Evolutionary conservation across 2,888 invertebrate genomes (phyloP), one percentile per base, ranked within the genome.

Genomic region (Caenorhabditis sp.): DNA sequence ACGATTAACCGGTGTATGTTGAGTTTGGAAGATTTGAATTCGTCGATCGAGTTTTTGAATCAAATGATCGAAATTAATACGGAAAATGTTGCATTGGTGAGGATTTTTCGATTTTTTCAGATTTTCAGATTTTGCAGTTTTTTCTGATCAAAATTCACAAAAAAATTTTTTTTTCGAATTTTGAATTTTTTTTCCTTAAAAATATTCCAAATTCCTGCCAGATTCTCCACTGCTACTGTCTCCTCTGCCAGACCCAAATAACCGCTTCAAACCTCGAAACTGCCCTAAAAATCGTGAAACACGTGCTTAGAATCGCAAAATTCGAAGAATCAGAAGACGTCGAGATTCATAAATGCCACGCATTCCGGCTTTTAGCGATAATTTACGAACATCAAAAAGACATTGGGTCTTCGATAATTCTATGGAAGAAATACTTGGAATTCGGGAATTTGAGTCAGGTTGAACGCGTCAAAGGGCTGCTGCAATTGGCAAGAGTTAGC

Each of bases 351-450:
- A 65, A 84, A 67, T 55, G 67, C 2, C 68, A 78, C 18, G 74
- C 83, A 24, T 71, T 79, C 22, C 50, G 79, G 13, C 76, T 85
- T 2, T 47, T 85, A 18, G 85, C 83, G 0, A 72, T 80, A 2
- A 76, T 72, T 32, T 85, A 85, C 56, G 83, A 83, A 28, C 80
- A 85, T 44, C 83, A 85, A 24, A 78, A 78, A 24, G 85, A 85
- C 53, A 35, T 22, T 13, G 53, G 69, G 2, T 83, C 83, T 2
- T 60, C 85, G 4, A 22, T 62, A 11, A 60, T 83, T 37, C 64
- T 85, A 28, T 81, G 80, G 71, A 71, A 78, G 40, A 76, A 80
- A 68, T 76, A 74, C 40, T 15, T 76, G 32, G 69, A 80, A 8
- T 69, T 37, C 37, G 58, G 20, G 26, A 56, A 53, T 28, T 50